Base-by-base conservation (phyloP, 2,888 invertebrate species). In the Pecten maximus region DNA sequence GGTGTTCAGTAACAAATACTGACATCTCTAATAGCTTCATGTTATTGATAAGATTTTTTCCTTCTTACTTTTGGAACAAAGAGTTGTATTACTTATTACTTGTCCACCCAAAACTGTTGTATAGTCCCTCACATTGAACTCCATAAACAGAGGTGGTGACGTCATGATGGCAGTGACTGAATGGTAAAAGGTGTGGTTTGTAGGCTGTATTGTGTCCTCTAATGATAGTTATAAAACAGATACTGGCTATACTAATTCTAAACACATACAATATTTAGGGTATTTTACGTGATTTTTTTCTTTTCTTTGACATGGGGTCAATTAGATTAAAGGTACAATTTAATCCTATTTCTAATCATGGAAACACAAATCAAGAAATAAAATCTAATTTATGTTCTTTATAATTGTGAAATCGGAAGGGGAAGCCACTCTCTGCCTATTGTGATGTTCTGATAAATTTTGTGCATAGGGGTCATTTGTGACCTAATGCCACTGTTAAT, bases 391-490 rank as follows among this genome's bases (percentile, higher is more conserved):
- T 74, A 74, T 74, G 28, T 28, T 74, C 74, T 28, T 35, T 74
- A 1, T 12, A 74, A 35, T 15, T 6, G 74, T 74, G 74, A 74
- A 74, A 35, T 35, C 28, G 74, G 74, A 74, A 74, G 35, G 28
- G 35, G 74, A 74, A 35, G 74, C 28, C 28, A 74, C 74, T 74
- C 35, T 23, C 12, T 74, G 74, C 74, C 74, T 74, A 28, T 74
- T 35, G 74, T 74, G 74, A 35, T 74, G 28, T 74, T 74, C 74
- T 74, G 35, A 74, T 74, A 74, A 74, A 74, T 74, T 35, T 74
- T 28, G 74, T 16, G 16, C 74, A 74, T 74, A 15, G 35, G 74
- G 74, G 74, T 74, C 74, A 74, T 74, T 74, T 74, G 74, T 74
- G 74, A 74, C 74, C 74, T 74, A 74, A 74, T 35, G 35, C 35